phyloP scores from a whole-genome alignment of 1,140 invertebrate genomes.

The Zaprionus tsacasi region DNA sequence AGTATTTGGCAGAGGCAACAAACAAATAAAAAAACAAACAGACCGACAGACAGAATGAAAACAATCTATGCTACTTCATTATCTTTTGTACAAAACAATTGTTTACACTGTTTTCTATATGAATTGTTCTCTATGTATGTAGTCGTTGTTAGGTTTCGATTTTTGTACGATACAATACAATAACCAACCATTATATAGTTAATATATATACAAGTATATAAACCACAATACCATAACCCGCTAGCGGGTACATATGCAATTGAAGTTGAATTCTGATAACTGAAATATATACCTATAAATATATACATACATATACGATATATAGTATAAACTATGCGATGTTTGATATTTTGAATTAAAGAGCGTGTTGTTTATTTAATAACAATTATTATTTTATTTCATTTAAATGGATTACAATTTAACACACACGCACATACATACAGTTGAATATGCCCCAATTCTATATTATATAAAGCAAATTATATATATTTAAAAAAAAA shows the following conservation, averaged over 20 bases:
- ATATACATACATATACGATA: conserved; percentile 34
- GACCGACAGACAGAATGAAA: conserved; percentile 17
- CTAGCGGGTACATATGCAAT: neutral
- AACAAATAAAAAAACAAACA: conserved; percentile 16
- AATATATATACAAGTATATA: conserved; percentile 21
- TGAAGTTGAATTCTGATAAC: conserved; percentile 38
- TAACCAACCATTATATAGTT: conserved; percentile 43
- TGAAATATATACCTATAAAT: conserved; percentile 48
- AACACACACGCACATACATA: conserved; percentile 49
- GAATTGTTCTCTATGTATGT: conserved; percentile 73
- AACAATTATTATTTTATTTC: conserved; percentile 49
- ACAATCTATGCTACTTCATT: conserved; percentile 44
- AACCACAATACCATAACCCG: conserved; percentile 8
- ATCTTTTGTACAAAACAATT: conserved; percentile 71
- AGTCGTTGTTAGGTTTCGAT: conserved; percentile 67
- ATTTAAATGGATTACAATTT: conserved; percentile 55
- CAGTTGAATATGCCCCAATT: conserved; percentile 60
- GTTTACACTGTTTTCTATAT: conserved; percentile 54
- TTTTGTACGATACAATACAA: conserved; percentile 44
- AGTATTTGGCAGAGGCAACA: conserved; percentile 66
- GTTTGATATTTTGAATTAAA: conserved; percentile 54
- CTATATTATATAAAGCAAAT: conserved; percentile 62
- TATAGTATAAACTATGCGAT: conserved; percentile 33
- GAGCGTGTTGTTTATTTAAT: conserved; percentile 48
- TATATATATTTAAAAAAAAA: conserved; percentile 55